These are phyloP conservation scores for Eutrigla gurnardus DNA, from an alignment of 2,797 vertebrate species.

Conservation along the genomic window DNA sequence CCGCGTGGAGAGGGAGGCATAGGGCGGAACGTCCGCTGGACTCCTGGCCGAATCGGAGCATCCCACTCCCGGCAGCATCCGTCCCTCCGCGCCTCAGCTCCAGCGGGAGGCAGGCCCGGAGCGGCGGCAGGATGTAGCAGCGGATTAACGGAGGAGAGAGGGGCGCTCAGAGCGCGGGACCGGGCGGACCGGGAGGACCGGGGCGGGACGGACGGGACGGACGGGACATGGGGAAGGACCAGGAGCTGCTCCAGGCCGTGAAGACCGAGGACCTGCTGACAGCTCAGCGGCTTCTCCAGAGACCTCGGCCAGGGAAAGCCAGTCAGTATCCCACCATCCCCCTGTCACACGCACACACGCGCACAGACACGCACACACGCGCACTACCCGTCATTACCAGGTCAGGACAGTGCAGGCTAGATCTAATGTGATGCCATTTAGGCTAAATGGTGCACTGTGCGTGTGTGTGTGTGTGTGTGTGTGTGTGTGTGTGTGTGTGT, in stretches of 20 bases:
- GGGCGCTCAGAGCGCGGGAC: slow-evolving; percentile 64
- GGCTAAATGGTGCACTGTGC: slow-evolving; percentile 49
- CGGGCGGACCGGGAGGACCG: slow-evolving; percentile 61
- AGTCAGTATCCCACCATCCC: slow-evolving; percentile 87
- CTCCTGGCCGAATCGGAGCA: slow-evolving; percentile 56
- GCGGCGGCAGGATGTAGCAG: slow-evolving; percentile 79
- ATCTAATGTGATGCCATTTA: slow-evolving; percentile 59
- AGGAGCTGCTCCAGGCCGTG: slow-evolving; percentile 97
- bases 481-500: not conserved
- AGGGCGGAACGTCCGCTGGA: slow-evolving; percentile 40
- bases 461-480: slow-evolving; percentile 15
- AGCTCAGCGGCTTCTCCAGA: slow-evolving; percentile 95
- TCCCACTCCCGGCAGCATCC: slow-evolving; percentile 55
- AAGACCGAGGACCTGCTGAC: slow-evolving; percentile 96
- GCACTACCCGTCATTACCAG: slow-evolving; percentile 48
- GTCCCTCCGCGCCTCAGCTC: slow-evolving; percentile 64
- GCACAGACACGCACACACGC: slow-evolving; percentile 39
- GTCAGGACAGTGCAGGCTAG: slow-evolving; percentile 61
- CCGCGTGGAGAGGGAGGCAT: slow-evolving; percentile 1
- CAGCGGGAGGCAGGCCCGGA: slow-evolving; percentile 78
- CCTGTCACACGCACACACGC: slow-evolving; percentile 24
- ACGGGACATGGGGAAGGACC: slow-evolving; percentile 96
- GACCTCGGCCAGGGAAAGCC: slow-evolving; percentile 95
- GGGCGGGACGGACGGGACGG: slow-evolving; percentile 78
- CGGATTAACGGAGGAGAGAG: slow-evolving; percentile 78